phyloP scores from a whole-genome alignment of 2,113 vertebrate species.

The Pristiophorus japonicus region DNA sequence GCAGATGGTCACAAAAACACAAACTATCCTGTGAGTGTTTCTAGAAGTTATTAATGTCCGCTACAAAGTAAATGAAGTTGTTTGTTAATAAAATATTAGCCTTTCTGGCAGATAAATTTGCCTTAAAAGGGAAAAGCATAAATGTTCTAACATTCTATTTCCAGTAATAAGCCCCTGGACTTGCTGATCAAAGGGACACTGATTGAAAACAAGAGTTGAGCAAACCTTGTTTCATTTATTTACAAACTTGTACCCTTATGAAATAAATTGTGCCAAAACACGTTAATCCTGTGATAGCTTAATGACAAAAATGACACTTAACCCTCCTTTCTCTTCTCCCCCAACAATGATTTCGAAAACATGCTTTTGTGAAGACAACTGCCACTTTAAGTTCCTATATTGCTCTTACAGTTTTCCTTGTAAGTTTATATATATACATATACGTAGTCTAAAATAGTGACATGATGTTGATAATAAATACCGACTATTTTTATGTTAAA shows the following conservation, averaged over 20 bases:
- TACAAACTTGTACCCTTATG: too few relatives aligned
- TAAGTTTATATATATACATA: neutral
- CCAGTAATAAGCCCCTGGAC: too few relatives aligned
- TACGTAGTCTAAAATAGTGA: neutral
- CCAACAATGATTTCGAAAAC: neutral
- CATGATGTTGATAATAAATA: neutral
- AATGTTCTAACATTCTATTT: neutral
- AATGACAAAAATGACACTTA: neutral
- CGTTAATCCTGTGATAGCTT: neutral
- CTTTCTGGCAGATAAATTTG: neutral
- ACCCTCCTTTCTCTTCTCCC: neutral
- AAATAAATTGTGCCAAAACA: neutral
- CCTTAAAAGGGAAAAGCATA: neutral
- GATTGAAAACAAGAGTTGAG: neutral
- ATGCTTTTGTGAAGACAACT: neutral
- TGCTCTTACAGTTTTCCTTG: neutral
- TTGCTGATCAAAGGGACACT: too few relatives aligned
- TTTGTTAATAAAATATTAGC: neutral
- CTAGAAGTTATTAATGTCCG: neutral
- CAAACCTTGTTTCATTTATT: neutral
- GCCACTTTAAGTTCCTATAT: neutral
- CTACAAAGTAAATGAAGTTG: neutral
- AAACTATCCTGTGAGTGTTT: too few relatives aligned
- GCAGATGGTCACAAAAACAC: slow-evolving; percentile 12
- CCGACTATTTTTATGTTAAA: neutral